Evolutionary conservation across 2,797 vertebrate genomes (phyloP), one percentile per base, ranked within the genome.

Genomic region (Spinibarbus caldwelli): DNA sequence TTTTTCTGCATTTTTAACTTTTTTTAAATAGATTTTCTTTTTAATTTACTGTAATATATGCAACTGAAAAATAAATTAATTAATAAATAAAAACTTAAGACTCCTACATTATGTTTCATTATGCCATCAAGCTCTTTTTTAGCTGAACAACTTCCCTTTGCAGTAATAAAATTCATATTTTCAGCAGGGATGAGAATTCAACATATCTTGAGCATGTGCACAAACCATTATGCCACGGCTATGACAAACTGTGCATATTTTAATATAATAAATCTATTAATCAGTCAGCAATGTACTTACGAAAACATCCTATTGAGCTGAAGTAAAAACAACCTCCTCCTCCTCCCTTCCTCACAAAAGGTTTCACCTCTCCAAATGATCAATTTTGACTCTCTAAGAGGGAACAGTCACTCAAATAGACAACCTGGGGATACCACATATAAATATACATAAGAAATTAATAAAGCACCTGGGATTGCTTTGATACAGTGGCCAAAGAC

Each of bases 401-500:
- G 64, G 64, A 80, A 62, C 23, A 34, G 45, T 45, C 41, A 84
- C 15, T 62, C 70, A 83, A 78, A 85, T 52, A 62, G 52, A 84
- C 26, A 38, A 49, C 75, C 49, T n/a, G 64, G 34, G 54, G 78
- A 86, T 84, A 43, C 88, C 78, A 84, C 77, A 85, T 89, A 90
- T 86, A 85, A 88, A 89, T 83, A 90, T 52, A 87, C 87, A 91
- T 87, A 67, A 94, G 94, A 94, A 96, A 93, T 95, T 93, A 95
- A 94, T 95, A 95, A 67, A 80, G 78, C 83, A 62, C 54, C 72
- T 67, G 38, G 54, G 87, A 84, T 86, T 85, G 89, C 86, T 89
- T 91, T 91, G 91, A 92, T 94, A 92, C 92, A 94, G 84, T 93
- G 49, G n/a, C 95, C 93, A 94, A 91, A 92, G 93, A 94, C 94